A percentile compares a stretch with the other conserved stretches of the same genome.
Conservation (phyloP, 2,797 vertebrate species). For the Catostomus latipinnis region DNA sequence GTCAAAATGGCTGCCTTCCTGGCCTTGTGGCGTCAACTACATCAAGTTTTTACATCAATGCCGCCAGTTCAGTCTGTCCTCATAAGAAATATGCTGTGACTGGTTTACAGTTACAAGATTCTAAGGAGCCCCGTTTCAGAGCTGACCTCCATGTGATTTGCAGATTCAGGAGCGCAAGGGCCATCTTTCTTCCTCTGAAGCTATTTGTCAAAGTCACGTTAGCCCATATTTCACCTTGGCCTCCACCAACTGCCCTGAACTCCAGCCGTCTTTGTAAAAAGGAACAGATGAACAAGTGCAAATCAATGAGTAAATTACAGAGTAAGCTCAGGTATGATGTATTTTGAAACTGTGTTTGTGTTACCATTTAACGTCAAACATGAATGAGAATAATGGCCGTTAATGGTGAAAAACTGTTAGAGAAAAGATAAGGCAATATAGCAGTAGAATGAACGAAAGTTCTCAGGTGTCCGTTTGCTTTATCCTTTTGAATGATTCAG, state of each 20-base stretch:
- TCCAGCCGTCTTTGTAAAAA: conserved; percentile 44
- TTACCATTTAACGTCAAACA: background rate
- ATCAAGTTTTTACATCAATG: conserved; percentile 40
- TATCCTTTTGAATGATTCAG: no score
- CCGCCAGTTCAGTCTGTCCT: conserved; percentile 42
- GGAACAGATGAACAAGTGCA: conserved; percentile 25
- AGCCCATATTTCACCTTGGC: conserved; percentile 52
- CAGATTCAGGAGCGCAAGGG: conserved; percentile 19
- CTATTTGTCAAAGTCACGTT: conserved; percentile 53
- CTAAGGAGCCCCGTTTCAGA: conserved; percentile 50
- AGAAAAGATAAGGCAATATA: background rate
- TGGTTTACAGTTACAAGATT: conserved; percentile 23
- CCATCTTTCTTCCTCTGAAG: conserved; percentile 42
- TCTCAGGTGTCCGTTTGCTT: no score
- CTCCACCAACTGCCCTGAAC: conserved; percentile 23
- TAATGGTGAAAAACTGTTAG: background rate
- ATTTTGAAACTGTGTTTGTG: conserved; percentile 17
- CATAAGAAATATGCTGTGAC: conserved; percentile 25
- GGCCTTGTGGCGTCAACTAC: conserved; percentile 61
- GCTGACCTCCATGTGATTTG: conserved; percentile 47
- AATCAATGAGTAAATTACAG: conserved; percentile 37
- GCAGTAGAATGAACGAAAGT: no score
- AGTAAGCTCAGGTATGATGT: background rate
- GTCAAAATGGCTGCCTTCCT: conserved; percentile 50
- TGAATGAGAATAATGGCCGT: background rate